These are phyloP conservation scores for Crematogaster levior DNA, from an alignment of 2,888 invertebrate genomes.

Conservation along the genomic window DNA sequence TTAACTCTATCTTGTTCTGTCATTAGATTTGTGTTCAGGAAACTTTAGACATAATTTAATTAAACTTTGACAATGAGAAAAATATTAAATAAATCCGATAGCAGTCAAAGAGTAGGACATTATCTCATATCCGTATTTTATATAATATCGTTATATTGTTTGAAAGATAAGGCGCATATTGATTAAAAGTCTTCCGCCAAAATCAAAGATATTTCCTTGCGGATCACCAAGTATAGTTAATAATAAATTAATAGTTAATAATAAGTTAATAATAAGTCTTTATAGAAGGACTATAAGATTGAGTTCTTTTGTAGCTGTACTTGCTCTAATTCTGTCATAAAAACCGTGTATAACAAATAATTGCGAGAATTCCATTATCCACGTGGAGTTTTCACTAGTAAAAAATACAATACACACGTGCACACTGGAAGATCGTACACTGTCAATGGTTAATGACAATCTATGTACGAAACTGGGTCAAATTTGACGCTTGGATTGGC, in stretches of 20 bases:
- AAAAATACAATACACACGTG: conserved; percentile 22
- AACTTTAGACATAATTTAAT: conserved; percentile 5
- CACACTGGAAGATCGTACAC: conserved; percentile 28
- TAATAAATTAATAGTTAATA: not conserved
- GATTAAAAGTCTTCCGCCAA: not conserved
- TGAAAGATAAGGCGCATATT: not conserved
- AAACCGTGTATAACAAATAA: conserved; percentile 45
- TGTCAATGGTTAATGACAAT: conserved; percentile 38
- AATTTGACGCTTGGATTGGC: conserved; percentile 27
- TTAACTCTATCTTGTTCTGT: not conserved
- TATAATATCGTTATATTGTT: not conserved
- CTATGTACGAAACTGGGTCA: conserved; percentile 59
- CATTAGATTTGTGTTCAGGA: not conserved
- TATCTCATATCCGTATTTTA: not conserved
- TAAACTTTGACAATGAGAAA: not conserved
- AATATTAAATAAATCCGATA: not conserved
- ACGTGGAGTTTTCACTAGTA: conserved; percentile 51
- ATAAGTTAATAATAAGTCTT: not conserved
- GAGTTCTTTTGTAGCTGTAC: not conserved
- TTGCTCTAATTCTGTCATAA: not conserved
- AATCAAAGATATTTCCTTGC: not conserved
- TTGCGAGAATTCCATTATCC: conserved; percentile 58
- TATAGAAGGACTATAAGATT: not conserved
- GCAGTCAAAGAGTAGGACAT: not conserved
- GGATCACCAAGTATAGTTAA: not conserved